Conservation (phyloP, 1,140 invertebrate species). For the Neotoxoptera formosana region DNA sequence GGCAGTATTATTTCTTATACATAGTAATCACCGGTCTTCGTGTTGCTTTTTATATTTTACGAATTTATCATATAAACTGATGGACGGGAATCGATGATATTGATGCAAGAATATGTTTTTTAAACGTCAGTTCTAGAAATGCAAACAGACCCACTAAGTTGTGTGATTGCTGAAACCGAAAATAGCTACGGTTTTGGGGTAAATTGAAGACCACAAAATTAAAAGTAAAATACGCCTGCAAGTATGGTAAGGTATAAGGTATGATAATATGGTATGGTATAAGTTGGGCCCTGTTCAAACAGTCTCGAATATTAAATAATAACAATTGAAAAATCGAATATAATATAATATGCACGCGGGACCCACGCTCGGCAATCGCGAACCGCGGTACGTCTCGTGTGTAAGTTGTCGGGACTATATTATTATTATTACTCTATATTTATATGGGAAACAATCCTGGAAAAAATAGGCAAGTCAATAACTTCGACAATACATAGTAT, state of each 20-base stretch:
- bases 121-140: too few relatives aligned
- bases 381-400: background rate
- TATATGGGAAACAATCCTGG: background rate
- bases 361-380: background rate
- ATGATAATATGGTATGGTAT: too few relatives aligned
- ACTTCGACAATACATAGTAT: constrained; percentile 17
- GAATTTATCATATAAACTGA: background rate
- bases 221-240: background rate
- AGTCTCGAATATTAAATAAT: background rate
- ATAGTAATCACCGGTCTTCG: too few relatives aligned
- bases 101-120: background rate
- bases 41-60: too few relatives aligned
- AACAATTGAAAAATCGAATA: background rate
- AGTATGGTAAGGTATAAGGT: too few relatives aligned
- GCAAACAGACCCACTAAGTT: too few relatives aligned
- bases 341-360: background rate
- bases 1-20: too few relatives aligned
- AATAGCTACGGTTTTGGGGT: background rate
- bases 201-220: background rate
- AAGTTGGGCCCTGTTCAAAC: background rate
- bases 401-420: background rate
- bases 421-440: constrained; percentile 17
- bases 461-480: background rate
- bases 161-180: background rate
- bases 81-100: background rate